phyloP scores from a whole-genome alignment of 2,888 invertebrate genomes.

The Drosophila eohydei region DNA sequence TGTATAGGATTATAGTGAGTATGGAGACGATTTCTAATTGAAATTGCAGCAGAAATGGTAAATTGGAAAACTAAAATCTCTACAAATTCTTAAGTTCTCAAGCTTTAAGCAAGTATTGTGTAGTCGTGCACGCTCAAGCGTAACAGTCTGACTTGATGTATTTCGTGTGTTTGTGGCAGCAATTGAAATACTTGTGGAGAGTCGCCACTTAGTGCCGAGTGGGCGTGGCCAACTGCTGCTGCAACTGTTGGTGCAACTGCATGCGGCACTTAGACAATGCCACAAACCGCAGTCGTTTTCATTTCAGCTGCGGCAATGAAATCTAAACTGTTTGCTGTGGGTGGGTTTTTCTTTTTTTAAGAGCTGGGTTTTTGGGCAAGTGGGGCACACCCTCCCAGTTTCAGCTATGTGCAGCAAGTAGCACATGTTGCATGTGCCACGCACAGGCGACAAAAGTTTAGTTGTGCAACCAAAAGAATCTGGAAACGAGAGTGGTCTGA shows the following conservation, averaged over 20 bases:
- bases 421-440: constrained; percentile 34
- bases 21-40: too few species aligned
- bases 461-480: background rate
- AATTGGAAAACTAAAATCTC: too few species aligned
- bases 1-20: too few species aligned
- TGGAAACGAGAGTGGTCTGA: background rate
- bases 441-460: background rate
- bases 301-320: constrained; percentile 54
- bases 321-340: constrained; percentile 44
- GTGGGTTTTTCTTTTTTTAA: background rate
- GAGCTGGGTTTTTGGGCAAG: background rate
- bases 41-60: too few species aligned
- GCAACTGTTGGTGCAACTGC: constrained; percentile 22
- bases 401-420: constrained; percentile 13
- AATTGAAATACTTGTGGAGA: constrained; percentile 1
- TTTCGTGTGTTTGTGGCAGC: constrained; percentile 1
- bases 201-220: constrained; percentile 7
- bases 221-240: constrained; percentile 10
- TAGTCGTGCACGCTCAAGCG: background rate
- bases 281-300: constrained; percentile 35
- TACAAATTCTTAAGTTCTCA: too few species aligned
- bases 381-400: constrained; percentile 22
- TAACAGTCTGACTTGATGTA: background rate
- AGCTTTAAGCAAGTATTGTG: background rate
- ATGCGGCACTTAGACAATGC: constrained; percentile 35